Conservation (phyloP, 2,888 invertebrate genomes). For the Amblyteles armatorius region DNA sequence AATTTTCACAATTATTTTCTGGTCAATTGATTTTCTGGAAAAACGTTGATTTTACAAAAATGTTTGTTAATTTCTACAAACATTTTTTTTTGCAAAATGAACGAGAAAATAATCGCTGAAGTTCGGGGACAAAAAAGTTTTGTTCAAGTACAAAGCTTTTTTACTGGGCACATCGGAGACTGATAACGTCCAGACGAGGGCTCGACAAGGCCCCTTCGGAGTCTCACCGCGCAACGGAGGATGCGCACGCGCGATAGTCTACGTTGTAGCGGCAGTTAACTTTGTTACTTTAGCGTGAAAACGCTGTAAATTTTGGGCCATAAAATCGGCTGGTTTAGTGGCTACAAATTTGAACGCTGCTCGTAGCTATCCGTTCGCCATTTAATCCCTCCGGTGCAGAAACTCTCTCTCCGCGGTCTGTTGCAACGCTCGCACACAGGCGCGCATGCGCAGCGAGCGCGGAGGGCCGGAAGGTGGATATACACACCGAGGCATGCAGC, state of each 20-base stretch:
- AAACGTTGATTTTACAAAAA: too few relatives aligned
- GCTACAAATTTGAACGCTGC: constrained; percentile 82
- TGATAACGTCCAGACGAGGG: background rate
- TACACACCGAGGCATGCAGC: constrained; percentile 70
- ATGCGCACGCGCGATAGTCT: constrained; percentile 10
- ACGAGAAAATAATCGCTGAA: background rate
- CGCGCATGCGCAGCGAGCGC: constrained; percentile 13
- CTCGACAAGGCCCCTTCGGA: background rate
- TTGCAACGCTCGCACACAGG: constrained; percentile 31
- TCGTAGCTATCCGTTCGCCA: constrained; percentile 66
- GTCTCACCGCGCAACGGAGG: background rate
- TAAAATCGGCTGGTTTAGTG: constrained; percentile 82
- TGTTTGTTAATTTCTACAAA: background rate
- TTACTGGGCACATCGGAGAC: background rate
- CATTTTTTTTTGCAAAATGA: background rate
- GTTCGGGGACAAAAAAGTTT: background rate
- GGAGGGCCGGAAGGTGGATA: constrained; percentile 67
- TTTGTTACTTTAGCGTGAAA: constrained; percentile 82
- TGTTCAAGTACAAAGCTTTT: background rate
- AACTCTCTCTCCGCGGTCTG: constrained; percentile 35
- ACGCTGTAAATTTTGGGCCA: constrained; percentile 81
- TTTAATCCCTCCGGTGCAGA: constrained; percentile 75
- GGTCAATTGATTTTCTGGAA: too few relatives aligned
- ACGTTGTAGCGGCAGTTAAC: constrained; percentile 67
- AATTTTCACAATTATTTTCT: too few relatives aligned